Evolutionary conservation across 2,888 invertebrate species (phyloP).

Genomic region (Xylocampa areola): DNA sequence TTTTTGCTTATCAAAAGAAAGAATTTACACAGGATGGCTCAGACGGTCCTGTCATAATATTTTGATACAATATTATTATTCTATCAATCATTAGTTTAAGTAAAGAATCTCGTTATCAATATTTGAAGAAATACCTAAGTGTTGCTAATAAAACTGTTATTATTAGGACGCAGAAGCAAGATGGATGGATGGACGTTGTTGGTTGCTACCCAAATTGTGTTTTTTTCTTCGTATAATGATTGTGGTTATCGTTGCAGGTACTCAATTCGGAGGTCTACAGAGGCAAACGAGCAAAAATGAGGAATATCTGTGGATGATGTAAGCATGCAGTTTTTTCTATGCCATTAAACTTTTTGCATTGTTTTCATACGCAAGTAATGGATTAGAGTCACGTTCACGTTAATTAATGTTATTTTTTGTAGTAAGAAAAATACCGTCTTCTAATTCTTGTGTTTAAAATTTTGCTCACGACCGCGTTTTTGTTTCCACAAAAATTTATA

Average conservation of each 20-base stretch:
- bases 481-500: too few species aligned
- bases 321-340: conserved; percentile 61
- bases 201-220: conserved; percentile 1
- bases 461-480: too few species aligned
- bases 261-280: conserved; percentile 71
- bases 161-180: conserved; percentile 1
- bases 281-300: conserved; percentile 80
- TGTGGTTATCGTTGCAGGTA: conserved; percentile 66
- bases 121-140: conserved; percentile 17
- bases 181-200: too few species aligned
- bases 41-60: background rate
- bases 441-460: too few species aligned
- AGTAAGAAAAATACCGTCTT: too few species aligned
- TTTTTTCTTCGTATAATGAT: conserved; percentile 12
- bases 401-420: too few species aligned
- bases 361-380: background rate
- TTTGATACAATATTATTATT: conserved; percentile 1
- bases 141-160: conserved; percentile 24
- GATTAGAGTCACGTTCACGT: background rate
- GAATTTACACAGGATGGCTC: background rate
- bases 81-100: background rate
- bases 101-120: conserved; percentile 5
- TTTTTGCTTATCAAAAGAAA: background rate
- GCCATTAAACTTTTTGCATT: background rate
- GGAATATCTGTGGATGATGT: conserved; percentile 87